Evolutionary conservation across 2,888 invertebrate species (phyloP), one percentile per base, ranked within the genome.

Genomic region (Pristionchus fissidentatus): DNA sequence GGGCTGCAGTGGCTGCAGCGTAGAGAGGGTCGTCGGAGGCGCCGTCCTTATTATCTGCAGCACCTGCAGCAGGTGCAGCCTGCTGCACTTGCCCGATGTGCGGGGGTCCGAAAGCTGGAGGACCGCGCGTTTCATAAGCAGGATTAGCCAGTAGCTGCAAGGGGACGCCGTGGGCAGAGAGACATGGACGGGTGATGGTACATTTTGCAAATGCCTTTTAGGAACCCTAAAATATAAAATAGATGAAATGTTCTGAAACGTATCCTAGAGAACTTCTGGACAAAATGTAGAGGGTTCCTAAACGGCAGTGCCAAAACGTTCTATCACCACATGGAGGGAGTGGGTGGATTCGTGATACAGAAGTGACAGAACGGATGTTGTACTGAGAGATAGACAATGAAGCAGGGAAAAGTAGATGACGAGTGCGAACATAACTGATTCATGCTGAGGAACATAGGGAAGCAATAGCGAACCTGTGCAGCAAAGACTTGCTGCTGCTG

Each of bases 91-190:
- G 22, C 57, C 29, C 8, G 22, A 26, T 5, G 8, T 22, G 29
- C 32, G 60, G 29, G 32, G 75, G 75, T 49, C 75, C 75, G 75
- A 77, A 77, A 4, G 75, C 19, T 32, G 75, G 75, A 0, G 75
- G 75, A 1, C 75, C 32, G 46, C 3, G 7, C 13, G 75, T n/a
- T n/a, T 49, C 75, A 19, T 49, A 77, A 77, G 75, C 49, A 49
- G 75, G 75, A 22, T 77, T 77, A 77, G 75, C 49, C 3, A 32
- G 75, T 19, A 49, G 75, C 75, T 77, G 75, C 75, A 77, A 77
- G 10, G 49, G 70, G 26, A 43, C 41, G 1, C n/a, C n/a, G n/a
- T 8, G n/a, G 41, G 38, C 57, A 26, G n/a, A n/a, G 57, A 57
- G 26, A 52, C 52, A 52, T 4, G 52, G 15, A 52, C 52, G 52